Conservation (phyloP, 2,113 vertebrate species). For the Dolichallabes microphthalmus region DNA sequence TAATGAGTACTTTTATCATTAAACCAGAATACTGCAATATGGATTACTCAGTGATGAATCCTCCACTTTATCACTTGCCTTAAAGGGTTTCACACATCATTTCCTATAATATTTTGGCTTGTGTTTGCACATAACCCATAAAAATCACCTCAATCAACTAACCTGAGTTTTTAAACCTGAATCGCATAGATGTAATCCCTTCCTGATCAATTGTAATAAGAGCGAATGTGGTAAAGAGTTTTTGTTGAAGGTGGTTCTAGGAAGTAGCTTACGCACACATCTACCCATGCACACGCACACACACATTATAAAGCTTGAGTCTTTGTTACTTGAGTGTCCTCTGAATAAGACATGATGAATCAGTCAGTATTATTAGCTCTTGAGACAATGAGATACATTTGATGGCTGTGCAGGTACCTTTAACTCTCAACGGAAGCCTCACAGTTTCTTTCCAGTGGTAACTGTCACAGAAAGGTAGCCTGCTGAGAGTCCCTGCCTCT, state of each 20-base stretch:
- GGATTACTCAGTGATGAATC: not conserved
- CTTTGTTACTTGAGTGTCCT: conserved; percentile 1
- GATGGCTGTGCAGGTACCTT: conserved; percentile 3
- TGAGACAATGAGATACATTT: conserved; percentile 11
- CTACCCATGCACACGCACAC: not conserved
- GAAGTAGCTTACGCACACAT: not conserved
- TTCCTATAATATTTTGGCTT: not conserved
- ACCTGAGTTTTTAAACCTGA: not conserved
- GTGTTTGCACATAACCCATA: not conserved
- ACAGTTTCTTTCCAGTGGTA: conserved; percentile 18
- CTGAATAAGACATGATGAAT: conserved; percentile 20
- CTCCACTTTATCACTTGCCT: too few relatives aligned
- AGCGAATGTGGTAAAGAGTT: not conserved
- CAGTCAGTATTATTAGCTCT: conserved; percentile 21
- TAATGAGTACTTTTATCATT: not conserved
- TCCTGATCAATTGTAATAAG: not conserved
- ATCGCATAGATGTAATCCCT: not conserved
- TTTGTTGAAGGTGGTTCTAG: not conserved
- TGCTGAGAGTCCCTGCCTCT: conserved; percentile 30
- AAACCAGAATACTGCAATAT: not conserved
- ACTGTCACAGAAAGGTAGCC: conserved; percentile 15
- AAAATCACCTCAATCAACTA: not conserved
- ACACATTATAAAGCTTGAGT: not conserved
- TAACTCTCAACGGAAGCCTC: conserved; percentile 14
- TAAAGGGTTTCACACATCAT: not conserved